Base-by-base conservation (phyloP, 2,113 vertebrate genomes). In the Cavia porcellus region DNA sequence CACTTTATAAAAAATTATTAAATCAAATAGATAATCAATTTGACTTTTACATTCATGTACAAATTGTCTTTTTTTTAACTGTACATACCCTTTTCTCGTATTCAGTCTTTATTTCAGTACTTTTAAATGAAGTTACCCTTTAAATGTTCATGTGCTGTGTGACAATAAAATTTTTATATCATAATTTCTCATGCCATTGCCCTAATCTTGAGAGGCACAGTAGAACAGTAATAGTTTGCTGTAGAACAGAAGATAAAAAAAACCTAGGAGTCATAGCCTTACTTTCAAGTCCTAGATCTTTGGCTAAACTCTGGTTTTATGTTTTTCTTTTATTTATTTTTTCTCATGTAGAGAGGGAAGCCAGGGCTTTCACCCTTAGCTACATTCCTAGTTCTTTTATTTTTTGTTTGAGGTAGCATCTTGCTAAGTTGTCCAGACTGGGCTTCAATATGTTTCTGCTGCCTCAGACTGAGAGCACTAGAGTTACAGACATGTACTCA, bases 1-100 rank as follows among this genome's bases (percentile, higher is more conserved):
- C 2, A n/a, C 22, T 38, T 66, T 80, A 30, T 66, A n/a, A 80
- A 35, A 47, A 55, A n/a, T n/a, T 55, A 57, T 80, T 19, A n/a
- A 9, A 57, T 80, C 14, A n/a, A 9, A 38, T 77, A 82, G 35
- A 50, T 74, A 84, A n/a, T 7, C n/a, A 50, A 59, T 84, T 94
- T 80, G 64, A 59, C 2, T 35, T 94, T 90, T 79, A 28, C 7
- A 52, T 59, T 95, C 22, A 72, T 66, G 22, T 64, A 30, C 28
- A 91, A 89, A 84, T 93, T 86, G 50, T 88, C 11, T 95, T 96
- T 95, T 96, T 89, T 25, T 93, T 25, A 86, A 3, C 17, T 88
- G 30, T 66, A 35, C 0, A 45, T 70, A 59, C 55, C 68, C 55
- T 92, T 70, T 81, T 94, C n/a, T 89, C 57, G 79, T 80, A 38